A percentile compares a stretch with the other conserved stretches of the same genome.
Conservation (phyloP, 1,140 invertebrate species). For the Manduca sexta region DNA sequence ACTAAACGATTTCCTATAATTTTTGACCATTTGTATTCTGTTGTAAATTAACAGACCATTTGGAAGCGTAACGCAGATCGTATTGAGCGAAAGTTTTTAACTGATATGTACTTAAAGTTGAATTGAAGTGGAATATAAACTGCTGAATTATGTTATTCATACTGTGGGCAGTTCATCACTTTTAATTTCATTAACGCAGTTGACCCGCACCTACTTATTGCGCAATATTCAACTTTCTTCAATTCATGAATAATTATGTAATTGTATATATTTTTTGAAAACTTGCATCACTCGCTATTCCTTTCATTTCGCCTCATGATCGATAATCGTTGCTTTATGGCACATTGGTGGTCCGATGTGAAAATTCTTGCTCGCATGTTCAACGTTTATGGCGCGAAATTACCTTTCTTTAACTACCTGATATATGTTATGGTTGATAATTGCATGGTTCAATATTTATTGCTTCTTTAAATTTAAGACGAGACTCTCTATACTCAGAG, state of each 20-base stretch:
- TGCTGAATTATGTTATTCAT: conserved; percentile 29
- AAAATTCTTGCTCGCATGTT: no score
- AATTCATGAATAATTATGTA: conserved; percentile 21
- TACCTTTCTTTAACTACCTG: no score
- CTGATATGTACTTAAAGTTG: conserved; percentile 16
- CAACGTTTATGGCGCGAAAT: no score
- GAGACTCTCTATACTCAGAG: neutral
- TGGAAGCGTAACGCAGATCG: conserved; percentile 24
- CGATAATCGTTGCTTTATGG: no score
- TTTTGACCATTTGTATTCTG: conserved; percentile 44
- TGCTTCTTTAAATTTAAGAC: neutral
- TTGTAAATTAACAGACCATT: conserved; percentile 38
- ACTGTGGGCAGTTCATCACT: conserved; percentile 7
- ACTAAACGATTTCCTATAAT: conserved; percentile 18
- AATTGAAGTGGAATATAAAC: conserved; percentile 38
- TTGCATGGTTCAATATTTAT: no score
- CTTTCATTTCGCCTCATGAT: conserved; percentile 13
- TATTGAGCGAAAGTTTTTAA: conserved; percentile 40
- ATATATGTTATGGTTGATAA: no score
- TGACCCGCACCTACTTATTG: conserved; percentile 8
- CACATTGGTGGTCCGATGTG: no score
- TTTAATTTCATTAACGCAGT: conserved; percentile 14
- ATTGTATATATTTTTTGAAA: conserved; percentile 8
- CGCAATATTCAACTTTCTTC: conserved; percentile 12
- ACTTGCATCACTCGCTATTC: conserved; percentile 9